A percentile compares a stretch with the other conserved stretches of the same genome.
Conservation (phyloP, 2,797 vertebrate species). For the Notolabrus celidotus region DNA sequence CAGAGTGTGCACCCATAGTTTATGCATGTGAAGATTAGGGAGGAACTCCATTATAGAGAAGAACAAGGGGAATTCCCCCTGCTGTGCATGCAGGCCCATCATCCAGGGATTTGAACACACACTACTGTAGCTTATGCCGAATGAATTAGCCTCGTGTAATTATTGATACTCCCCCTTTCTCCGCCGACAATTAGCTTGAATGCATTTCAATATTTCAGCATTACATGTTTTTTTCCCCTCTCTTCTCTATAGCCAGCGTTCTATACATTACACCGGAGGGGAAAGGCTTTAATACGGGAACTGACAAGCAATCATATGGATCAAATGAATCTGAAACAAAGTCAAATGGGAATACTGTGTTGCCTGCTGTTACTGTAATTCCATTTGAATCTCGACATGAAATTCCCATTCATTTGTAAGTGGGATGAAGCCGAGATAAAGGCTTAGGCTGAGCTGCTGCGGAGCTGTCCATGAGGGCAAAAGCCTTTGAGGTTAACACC, state of each 20-base stretch:
- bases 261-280: constrained; percentile 29
- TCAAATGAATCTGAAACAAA: constrained; percentile 55
- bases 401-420: constrained; percentile 67
- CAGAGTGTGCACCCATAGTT: constrained; percentile 31
- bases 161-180: constrained; percentile 42
- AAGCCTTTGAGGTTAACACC: constrained; percentile 55
- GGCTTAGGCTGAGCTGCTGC: constrained; percentile 50
- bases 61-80: constrained; percentile 42
- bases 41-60: constrained; percentile 39
- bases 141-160: constrained; percentile 56
- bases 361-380: constrained; percentile 59
- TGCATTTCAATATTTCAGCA: constrained; percentile 49
- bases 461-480: constrained; percentile 46
- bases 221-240: constrained; percentile 16
- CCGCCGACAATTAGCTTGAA: constrained; percentile 45
- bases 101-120: constrained; percentile 31
- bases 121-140: constrained; percentile 21
- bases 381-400: constrained; percentile 61
- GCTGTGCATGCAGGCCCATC: constrained; percentile 36
- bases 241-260: constrained; percentile 6
- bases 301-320: constrained; percentile 50
- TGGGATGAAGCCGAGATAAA: constrained; percentile 55
- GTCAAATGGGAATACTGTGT: constrained; percentile 40
- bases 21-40: constrained; percentile 32
- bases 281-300: constrained; percentile 30